Evolutionary conservation across 1,140 invertebrate genomes (phyloP).

Genomic region (Caenorhabditis briggsae): DNA sequence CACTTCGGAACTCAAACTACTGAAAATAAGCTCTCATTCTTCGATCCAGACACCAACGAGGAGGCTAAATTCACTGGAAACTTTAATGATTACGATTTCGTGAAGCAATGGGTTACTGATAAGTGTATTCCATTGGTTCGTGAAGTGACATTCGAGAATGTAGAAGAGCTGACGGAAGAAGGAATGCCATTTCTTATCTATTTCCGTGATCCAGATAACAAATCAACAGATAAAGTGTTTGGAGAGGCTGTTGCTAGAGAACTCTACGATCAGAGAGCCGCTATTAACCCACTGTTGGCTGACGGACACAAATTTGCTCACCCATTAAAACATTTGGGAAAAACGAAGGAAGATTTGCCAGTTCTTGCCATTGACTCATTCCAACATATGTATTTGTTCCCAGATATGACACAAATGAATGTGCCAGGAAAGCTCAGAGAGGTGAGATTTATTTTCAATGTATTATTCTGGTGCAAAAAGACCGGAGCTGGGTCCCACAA

Average conservation of each 20-base stretch:
- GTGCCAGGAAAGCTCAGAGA: conserved; percentile 74
- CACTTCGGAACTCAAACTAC: conserved; percentile 67
- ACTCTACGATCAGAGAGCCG: conserved; percentile 82
- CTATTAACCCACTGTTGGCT: conserved; percentile 94
- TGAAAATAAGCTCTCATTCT: conserved; percentile 72
- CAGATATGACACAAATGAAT: conserved; percentile 79
- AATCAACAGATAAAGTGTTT: conserved; percentile 75
- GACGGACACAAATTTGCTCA: conserved; percentile 95
- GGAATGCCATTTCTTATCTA: conserved; percentile 96
- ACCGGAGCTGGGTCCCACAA: too few relatives aligned
- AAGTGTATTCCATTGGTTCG: conserved; percentile 84
- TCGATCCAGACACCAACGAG: conserved; percentile 73
- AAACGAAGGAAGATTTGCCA: conserved; percentile 89
- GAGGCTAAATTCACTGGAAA: conserved; percentile 79
- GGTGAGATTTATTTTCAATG: conserved; percentile 57
- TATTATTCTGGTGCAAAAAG: too few relatives aligned
- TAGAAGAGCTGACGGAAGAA: conserved; percentile 95
- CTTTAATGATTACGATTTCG: conserved; percentile 79
- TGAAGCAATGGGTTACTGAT: conserved; percentile 87
- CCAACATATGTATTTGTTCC: conserved; percentile 97
- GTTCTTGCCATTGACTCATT: conserved; percentile 98
- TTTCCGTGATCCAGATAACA: conserved; percentile 83
- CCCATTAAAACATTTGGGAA: conserved; percentile 96
- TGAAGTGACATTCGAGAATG: conserved; percentile 99
- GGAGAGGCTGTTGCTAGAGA: conserved; percentile 74